These are phyloP conservation scores for Diuraphis noxia DNA, from an alignment of 1,140 invertebrate genomes.

Conservation along the genomic window DNA sequence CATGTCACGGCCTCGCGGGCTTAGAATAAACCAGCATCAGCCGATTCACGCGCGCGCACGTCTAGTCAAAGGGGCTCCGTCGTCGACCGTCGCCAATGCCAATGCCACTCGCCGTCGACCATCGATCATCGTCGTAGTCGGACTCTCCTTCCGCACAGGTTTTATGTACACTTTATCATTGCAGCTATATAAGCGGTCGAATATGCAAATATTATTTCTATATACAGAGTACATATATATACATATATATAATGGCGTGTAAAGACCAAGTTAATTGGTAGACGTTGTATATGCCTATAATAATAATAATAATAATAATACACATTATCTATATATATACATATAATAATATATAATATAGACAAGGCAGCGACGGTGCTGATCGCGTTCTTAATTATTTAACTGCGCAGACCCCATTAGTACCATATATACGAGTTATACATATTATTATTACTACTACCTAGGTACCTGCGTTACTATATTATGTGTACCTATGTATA, in stretches of 20 bases:
- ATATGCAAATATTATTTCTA: constrained; percentile 39
- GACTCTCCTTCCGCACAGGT: not conserved
- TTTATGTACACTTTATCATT: not conserved
- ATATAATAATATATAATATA: not conserved
- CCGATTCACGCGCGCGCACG: not conserved
- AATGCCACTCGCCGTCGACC: not conserved
- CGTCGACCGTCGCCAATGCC: not conserved
- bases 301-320: not conserved
- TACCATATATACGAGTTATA: not conserved
- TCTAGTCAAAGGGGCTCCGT: not conserved
- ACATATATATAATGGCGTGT: not conserved
- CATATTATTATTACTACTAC: not conserved
- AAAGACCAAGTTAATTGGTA: constrained; percentile 25
- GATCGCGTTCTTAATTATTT: constrained; percentile 36
- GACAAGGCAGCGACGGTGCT: too few relatives aligned
- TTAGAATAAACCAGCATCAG: not conserved
- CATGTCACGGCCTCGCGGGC: not conserved
- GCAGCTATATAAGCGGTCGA: not conserved
- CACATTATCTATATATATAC: not conserved
- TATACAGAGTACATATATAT: not conserved
- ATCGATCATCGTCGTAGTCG: constrained; percentile 45
- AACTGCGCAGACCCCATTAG: constrained; percentile 24
- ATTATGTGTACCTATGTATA: not conserved
- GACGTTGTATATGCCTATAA: not conserved
- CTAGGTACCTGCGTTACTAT: not conserved